Percentiles rank a stretch among this genome's conserved stretches.
phyloP scores from a whole-genome alignment of 2,888 invertebrate species.

The Lumbricus terrestris region DNA sequence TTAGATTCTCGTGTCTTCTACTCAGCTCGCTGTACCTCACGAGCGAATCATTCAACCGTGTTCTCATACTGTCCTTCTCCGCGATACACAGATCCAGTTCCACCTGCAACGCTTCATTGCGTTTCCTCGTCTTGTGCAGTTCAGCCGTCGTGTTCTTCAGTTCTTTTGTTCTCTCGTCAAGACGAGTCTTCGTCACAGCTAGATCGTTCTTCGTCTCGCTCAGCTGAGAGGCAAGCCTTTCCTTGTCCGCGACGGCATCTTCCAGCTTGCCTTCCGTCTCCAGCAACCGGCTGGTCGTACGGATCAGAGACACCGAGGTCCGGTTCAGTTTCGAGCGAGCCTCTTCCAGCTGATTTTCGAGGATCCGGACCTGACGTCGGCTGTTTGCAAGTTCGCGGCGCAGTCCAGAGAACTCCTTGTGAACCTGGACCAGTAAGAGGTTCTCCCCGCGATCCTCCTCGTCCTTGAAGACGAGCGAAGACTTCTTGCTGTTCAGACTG shows the following conservation, averaged over 20 bases:
- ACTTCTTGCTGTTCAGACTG: neutral
- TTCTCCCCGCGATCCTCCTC: conserved; percentile 29
- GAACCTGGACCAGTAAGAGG: conserved; percentile 31
- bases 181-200: neutral
- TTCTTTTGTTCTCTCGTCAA: neutral
- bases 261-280: conserved; percentile 24
- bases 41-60: conserved; percentile 22
- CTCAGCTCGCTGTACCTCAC: conserved; percentile 33
- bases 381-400: conserved; percentile 20
- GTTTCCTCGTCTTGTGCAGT: conserved; percentile 4
- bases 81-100: conserved; percentile 22
- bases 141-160: neutral
- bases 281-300: conserved; percentile 16
- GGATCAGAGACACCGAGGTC: conserved; percentile 20
- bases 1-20: conserved; percentile 27
- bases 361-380: conserved; percentile 16
- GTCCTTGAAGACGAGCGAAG: neutral
- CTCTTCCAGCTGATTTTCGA: conserved; percentile 21
- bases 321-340: conserved; percentile 24
- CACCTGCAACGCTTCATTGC: neutral
- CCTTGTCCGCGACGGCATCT: conserved; percentile 11
- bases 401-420: conserved; percentile 31
- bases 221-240: conserved; percentile 7
- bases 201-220: conserved; percentile 17
- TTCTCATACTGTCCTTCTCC: conserved; percentile 20